phyloP scores from a whole-genome alignment of 1,140 invertebrate species.

The Drosophila malerkotliana region DNA sequence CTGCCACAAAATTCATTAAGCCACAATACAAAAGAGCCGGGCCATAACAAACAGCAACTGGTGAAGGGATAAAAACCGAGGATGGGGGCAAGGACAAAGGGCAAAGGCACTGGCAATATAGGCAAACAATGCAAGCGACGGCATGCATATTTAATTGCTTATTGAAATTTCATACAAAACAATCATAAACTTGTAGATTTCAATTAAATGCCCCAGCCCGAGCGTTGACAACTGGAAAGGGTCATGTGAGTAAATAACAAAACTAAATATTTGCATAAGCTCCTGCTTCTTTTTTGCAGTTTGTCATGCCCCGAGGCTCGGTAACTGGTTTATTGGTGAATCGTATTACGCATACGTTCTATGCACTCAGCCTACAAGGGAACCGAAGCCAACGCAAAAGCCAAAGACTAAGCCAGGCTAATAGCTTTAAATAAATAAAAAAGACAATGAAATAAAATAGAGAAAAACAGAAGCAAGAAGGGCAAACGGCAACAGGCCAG shows the following conservation, averaged over 20 bases:
- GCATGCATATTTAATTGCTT: slow-evolving; percentile 70
- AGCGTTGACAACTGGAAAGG: slow-evolving; percentile 32
- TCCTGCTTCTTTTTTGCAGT: slow-evolving; percentile 22
- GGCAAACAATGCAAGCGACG: slow-evolving; percentile 60
- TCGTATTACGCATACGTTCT: slow-evolving; percentile 44
- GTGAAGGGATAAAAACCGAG: not conserved
- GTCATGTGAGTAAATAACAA: slow-evolving; percentile 37
- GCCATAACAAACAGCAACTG: slow-evolving; percentile 62
- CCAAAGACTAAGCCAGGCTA: slow-evolving; percentile 50
- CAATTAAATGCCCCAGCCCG: slow-evolving; percentile 61
- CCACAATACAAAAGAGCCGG: slow-evolving; percentile 56
- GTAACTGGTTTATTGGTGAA: slow-evolving; percentile 51
- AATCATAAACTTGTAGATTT: slow-evolving; percentile 73
- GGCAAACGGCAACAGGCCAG: not conserved
- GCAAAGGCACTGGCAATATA: slow-evolving; percentile 29
- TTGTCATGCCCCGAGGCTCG: slow-evolving; percentile 9
- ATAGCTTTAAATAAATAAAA: slow-evolving; percentile 75
- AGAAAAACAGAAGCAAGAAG: slow-evolving; percentile 40
- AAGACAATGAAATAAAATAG: slow-evolving; percentile 49
- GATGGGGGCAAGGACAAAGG: slow-evolving; percentile 1
- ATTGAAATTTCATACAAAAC: slow-evolving; percentile 58
- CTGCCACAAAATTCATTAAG: slow-evolving; percentile 58
- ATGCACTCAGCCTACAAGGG: not conserved
- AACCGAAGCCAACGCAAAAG: slow-evolving; percentile 26
- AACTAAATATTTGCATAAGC: slow-evolving; percentile 50